These are phyloP conservation scores for Formicarius rufipectus DNA, from an alignment of 2,113 vertebrate genomes.

Conservation along the genomic window DNA sequence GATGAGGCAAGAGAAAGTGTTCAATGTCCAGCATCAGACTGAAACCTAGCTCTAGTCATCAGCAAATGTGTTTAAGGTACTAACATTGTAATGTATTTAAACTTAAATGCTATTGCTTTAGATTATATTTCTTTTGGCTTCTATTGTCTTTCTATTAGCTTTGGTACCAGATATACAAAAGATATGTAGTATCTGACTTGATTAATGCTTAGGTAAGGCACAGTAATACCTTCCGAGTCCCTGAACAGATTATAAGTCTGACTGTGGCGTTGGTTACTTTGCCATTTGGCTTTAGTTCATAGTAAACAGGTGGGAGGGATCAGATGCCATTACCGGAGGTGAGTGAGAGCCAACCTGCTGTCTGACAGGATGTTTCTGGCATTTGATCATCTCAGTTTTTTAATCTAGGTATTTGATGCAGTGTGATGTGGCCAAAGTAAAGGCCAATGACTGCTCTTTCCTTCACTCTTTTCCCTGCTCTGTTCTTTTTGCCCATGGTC, in stretches of 20 bases:
- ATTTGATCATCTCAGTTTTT: neutral
- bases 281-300: neutral
- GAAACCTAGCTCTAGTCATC: neutral
- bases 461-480: neutral
- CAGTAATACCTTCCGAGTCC: neutral
- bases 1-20: neutral
- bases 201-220: neutral
- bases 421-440: fast-evolving
- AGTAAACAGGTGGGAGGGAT: neutral
- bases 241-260: neutral
- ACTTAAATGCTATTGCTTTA: neutral
- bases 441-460: neutral
- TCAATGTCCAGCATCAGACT: neutral
- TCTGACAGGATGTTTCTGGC: neutral
- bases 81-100: neutral
- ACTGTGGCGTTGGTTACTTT: neutral
- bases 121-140: neutral
- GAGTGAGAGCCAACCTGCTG: neutral
- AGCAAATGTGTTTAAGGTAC: neutral
- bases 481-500: neutral
- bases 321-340: neutral
- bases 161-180: neutral
- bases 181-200: neutral
- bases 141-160: neutral
- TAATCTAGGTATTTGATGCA: neutral